Evolutionary conservation across 1,140 invertebrate species (phyloP).

Genomic region (Camponotus pennsylvanicus): DNA sequence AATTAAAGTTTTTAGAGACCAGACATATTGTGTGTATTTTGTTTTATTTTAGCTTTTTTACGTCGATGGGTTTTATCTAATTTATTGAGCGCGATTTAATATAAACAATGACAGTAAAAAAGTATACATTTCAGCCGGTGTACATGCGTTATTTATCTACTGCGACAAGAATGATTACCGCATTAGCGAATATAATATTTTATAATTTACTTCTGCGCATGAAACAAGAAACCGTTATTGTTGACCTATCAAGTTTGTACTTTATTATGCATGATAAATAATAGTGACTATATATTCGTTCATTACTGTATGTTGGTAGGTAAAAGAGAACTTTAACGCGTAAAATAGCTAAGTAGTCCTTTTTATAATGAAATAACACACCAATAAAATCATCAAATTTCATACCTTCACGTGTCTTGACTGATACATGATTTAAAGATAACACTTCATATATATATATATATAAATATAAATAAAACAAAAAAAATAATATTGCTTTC

Average conservation of each 20-base stretch:
- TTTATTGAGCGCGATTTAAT: neutral
- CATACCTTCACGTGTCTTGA: constrained; percentile 19
- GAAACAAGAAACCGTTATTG: constrained; percentile 51
- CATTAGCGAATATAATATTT: constrained; percentile 38
- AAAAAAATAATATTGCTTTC: neutral
- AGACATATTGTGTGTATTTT: neutral
- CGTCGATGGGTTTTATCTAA: neutral
- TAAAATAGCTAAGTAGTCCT: constrained; percentile 57
- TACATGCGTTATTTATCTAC: constrained; percentile 46
- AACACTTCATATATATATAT: too few species aligned
- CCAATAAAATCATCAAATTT: constrained; percentile 62
- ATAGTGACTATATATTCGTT: constrained; percentile 45
- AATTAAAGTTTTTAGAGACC: constrained; percentile 70
- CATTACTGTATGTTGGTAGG: constrained; percentile 56
- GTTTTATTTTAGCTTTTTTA: neutral
- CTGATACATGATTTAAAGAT: neutral
- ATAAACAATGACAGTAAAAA: constrained; percentile 14
- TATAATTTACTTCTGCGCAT: constrained; percentile 46
- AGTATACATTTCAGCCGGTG: neutral
- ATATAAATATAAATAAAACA: neutral
- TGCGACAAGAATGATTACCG: constrained; percentile 60
- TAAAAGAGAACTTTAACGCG: constrained; percentile 54
- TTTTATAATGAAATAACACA: constrained; percentile 71
- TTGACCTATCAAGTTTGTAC: constrained; percentile 65
- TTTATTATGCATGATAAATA: constrained; percentile 69